Percentiles rank a stretch among this genome's conserved stretches.
These are phyloP conservation scores for Hypena proboscidalis DNA, from an alignment of 2,888 invertebrate genomes.

Conservation along the genomic window DNA sequence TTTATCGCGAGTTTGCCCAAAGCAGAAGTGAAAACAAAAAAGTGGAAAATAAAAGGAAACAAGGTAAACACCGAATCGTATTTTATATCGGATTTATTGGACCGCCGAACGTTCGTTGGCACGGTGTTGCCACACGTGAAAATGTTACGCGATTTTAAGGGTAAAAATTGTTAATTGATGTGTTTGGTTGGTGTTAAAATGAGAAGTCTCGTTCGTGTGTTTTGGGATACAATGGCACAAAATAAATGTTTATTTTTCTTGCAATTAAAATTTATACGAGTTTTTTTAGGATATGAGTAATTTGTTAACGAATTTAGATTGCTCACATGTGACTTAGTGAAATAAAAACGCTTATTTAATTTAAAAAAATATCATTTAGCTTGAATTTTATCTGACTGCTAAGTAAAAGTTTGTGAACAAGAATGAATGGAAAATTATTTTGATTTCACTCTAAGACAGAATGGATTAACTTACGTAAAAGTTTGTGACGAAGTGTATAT, in stretches of 20 bases:
- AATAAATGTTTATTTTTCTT: slow-evolving; percentile 1
- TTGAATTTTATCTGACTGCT: too few species aligned
- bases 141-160: slow-evolving; percentile 17
- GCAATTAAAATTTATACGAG: too few species aligned
- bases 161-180: slow-evolving; percentile 11
- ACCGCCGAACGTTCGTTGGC: slow-evolving; percentile 36
- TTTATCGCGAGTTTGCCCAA: slow-evolving; percentile 31
- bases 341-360: too few species aligned
- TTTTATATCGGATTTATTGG: slow-evolving; percentile 63
- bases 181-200: background rate
- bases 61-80: slow-evolving; percentile 60
- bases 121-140: slow-evolving; percentile 41
- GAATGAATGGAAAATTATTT: too few species aligned
- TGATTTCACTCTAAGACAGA: too few species aligned
- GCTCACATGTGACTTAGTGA: too few species aligned
- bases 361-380: too few species aligned
- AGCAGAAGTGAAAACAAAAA: slow-evolving; percentile 48
- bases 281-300: too few species aligned
- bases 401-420: too few species aligned
- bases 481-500: too few species aligned
- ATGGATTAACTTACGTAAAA: too few species aligned
- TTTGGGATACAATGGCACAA: background rate
- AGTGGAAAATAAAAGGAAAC: slow-evolving; percentile 55
- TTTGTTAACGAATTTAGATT: too few species aligned
- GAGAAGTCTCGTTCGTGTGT: background rate